Percentiles rank a stretch among this genome's conserved stretches.
These are phyloP conservation scores for Acrocera orbiculus DNA, from an alignment of 2,888 invertebrate genomes.

Conservation along the genomic window DNA sequence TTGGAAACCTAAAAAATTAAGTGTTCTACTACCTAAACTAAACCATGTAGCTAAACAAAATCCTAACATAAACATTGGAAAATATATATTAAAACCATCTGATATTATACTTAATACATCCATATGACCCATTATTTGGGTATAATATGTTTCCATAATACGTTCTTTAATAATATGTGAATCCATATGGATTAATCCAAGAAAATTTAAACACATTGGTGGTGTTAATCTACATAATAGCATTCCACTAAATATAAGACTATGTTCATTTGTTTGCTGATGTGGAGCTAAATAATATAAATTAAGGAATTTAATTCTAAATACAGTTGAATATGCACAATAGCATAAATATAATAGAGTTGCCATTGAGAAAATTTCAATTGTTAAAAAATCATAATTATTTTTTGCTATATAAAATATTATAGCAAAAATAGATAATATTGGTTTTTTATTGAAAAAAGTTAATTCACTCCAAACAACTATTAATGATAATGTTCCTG, in stretches of 20 bases:
- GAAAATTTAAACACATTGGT: conserved; percentile 94
- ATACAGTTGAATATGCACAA: conserved; percentile 95
- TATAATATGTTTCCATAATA: conserved; percentile 82
- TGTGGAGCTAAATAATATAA: conserved; percentile 93
- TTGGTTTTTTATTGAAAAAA: conserved; percentile 84
- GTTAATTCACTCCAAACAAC: conserved; percentile 99
- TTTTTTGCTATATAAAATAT: conserved; percentile 66
- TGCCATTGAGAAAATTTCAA: conserved; percentile 83
- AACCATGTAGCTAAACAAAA: conserved; percentile 90
- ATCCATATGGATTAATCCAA: conserved; percentile 95
- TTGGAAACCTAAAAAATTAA: conserved; percentile 86
- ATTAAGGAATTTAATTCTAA: conserved; percentile 89
- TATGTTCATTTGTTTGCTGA: conserved; percentile 97
- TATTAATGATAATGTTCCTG: conserved; percentile 63
- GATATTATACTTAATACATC: conserved; percentile 93
- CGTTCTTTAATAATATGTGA: conserved; percentile 73
- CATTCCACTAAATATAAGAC: conserved; percentile 89
- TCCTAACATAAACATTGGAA: conserved; percentile 89
- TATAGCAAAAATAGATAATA: conserved; percentile 90
- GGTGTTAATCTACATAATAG: conserved; percentile 92
- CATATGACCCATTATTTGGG: conserved; percentile 99
- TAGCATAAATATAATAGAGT: conserved; percentile 90
- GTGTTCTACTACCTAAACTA: conserved; percentile 74
- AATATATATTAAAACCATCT: conserved; percentile 97
- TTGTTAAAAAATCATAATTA: conserved; percentile 80